phyloP scores from a whole-genome alignment of 2,888 invertebrate species.

The Rhimphoctona megacephalus region DNA sequence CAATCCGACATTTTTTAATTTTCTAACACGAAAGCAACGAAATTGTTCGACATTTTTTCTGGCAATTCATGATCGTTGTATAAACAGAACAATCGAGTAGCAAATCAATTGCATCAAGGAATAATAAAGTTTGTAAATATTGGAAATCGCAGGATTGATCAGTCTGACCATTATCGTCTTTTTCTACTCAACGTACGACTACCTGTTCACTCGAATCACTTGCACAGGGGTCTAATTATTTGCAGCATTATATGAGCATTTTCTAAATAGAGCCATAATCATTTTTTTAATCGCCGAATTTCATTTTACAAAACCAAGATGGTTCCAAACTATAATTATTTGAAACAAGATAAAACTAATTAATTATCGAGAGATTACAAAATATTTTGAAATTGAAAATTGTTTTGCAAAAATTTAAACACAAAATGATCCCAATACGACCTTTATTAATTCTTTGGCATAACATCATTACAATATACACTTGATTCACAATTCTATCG shows the following conservation, averaged over 20 bases:
- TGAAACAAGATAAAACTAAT: background rate
- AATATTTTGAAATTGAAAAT: too few species aligned
- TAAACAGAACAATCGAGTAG: too few species aligned
- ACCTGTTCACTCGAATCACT: background rate
- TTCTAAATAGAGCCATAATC: too few species aligned
- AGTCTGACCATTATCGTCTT: background rate
- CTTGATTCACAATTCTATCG: slow-evolving; percentile 56
- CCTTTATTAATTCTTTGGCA: slow-evolving; percentile 64
- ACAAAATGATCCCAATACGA: slow-evolving; percentile 52
- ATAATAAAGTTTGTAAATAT: background rate
- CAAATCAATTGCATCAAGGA: too few species aligned
- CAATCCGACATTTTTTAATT: too few species aligned
- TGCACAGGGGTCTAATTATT: background rate
- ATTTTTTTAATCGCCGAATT: too few species aligned
- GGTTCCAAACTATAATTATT: background rate
- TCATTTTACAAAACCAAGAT: background rate
- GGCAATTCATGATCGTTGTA: too few species aligned
- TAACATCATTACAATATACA: slow-evolving; percentile 61
- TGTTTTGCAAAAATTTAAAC: background rate
- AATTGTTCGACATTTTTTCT: too few species aligned
- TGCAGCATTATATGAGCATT: too few species aligned
- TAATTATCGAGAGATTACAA: too few species aligned
- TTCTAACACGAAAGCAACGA: too few species aligned
- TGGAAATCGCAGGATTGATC: background rate
- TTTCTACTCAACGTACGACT: slow-evolving; percentile 11